Base-by-base conservation (phyloP, 1,140 invertebrate genomes). In the Psilanteris sp. region DNA sequence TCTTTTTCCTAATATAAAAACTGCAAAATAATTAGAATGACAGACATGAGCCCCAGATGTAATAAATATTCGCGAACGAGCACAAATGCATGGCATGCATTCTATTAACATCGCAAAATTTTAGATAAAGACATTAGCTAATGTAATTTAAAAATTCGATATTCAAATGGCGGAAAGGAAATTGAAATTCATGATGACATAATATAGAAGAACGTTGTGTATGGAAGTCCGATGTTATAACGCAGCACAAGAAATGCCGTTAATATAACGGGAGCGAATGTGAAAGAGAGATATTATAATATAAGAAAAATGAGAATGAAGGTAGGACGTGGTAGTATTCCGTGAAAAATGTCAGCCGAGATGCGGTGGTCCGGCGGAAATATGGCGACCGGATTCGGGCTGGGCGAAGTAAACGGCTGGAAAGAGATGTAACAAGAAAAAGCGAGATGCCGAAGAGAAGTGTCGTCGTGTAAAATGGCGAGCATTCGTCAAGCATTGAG, bases 401-500 rank as follows among this genome's bases (percentile, higher is more conserved):
- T 4, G 4, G n/a, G 7, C 18, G 24, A 10, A 27, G 27, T 16
- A 3, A 1, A n/a, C 27, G 10, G 7, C 36, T 10, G 24, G 6
- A 22, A 2, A 11, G 20, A 14, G 20, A 20, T n/a, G 55, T 9
- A 46, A 43, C 29, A 11, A 44, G 39, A 24, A 16, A 46, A 64
- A 11, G 11, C 1, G 26, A 1, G 8, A 14, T 39, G 10, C 14
- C 4, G 14, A 70, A 72, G 68, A 43, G 50, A 75, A 59, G 44
- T 59, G 66, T 59, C 64, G 62, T 75, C 73, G 46, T 81, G 71
- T 73, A 80, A 81, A 84, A 82, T 82, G 78, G 79, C 68, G 68
- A 78, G 76, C 79, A 84, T 84, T 72, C 75, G 81, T 84, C 82
- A 83, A 81, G 77, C 78, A 84, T 84, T 82, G 79, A 83, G 77